Conservation (phyloP, 1,140 invertebrate genomes). For the Drosophila takahashii region DNA sequence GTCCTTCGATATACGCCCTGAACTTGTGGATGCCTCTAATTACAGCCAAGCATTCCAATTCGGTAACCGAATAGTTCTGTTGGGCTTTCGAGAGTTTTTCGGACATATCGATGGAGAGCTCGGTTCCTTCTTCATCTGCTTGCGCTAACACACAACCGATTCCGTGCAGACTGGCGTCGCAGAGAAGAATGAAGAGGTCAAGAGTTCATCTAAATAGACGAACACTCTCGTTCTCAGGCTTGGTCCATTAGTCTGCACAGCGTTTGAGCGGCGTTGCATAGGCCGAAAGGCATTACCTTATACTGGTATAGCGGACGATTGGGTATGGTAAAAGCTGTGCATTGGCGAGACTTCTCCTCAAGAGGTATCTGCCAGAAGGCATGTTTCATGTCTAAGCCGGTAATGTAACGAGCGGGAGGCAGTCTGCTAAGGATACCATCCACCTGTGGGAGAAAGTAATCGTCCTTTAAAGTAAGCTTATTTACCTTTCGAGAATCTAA, state of each 20-base stretch:
- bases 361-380: background rate
- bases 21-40: slow-evolving; percentile 31
- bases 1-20: slow-evolving; percentile 17
- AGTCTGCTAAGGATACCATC: background rate
- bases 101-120: slow-evolving; percentile 47
- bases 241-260: too few relatives aligned
- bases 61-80: slow-evolving; percentile 42
- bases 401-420: background rate
- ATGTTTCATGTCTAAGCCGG: background rate
- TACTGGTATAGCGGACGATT: background rate
- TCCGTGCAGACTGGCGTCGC: slow-evolving; percentile 14
- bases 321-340: background rate
- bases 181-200: slow-evolving; percentile 61
- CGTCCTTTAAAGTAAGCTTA: too few relatives aligned
- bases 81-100: slow-evolving; percentile 51
- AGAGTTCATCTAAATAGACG: slow-evolving; percentile 85
- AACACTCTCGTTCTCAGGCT: slow-evolving; percentile 48
- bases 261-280: too few relatives aligned
- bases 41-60: slow-evolving; percentile 39
- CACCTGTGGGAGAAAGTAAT: background rate
- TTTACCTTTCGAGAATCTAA: too few relatives aligned
- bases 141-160: slow-evolving; percentile 1
- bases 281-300: too few relatives aligned
- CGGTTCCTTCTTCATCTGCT: slow-evolving; percentile 14
- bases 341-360: background rate